These are phyloP conservation scores for Erethizon dorsatum DNA, from an alignment of 2,797 vertebrate species.

Conservation along the genomic window DNA sequence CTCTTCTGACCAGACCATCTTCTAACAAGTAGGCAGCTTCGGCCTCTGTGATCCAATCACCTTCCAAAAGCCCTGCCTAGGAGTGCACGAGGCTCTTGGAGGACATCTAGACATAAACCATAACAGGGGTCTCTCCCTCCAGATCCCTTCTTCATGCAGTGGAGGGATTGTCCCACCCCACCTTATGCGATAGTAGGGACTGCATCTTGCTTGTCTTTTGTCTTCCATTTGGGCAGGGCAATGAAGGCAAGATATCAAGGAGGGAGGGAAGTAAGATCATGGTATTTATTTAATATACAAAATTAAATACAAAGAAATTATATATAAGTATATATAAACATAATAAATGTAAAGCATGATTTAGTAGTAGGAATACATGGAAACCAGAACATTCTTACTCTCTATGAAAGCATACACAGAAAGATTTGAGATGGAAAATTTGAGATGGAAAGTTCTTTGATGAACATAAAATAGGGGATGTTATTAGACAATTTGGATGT, in stretches of 20 bases:
- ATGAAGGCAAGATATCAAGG: not conserved
- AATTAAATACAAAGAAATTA: not conserved
- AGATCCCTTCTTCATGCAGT: not conserved
- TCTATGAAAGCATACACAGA: not conserved
- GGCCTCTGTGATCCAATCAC: not conserved
- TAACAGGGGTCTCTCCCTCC: not conserved
- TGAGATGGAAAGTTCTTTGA: constrained; percentile 20
- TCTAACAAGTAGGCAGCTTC: not conserved
- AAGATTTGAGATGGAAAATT: not conserved
- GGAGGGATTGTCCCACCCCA: not conserved
- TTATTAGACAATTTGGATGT: not conserved
- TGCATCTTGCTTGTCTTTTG: not conserved
- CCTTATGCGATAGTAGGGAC: not conserved
- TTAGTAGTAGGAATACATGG: constrained; percentile 12
- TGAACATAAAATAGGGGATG: constrained; percentile 2
- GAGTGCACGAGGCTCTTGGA: not conserved
- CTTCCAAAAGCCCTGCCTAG: not conserved
- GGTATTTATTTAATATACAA: not conserved
- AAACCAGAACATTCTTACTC: not conserved
- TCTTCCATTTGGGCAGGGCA: not conserved
- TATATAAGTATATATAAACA: not conserved
- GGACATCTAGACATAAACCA: not conserved
- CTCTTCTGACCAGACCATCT: not conserved
- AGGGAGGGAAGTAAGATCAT: not conserved
- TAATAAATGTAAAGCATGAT: constrained; percentile 23